phyloP scores from a whole-genome alignment of 2,113 vertebrate genomes.

The Mastomys natalensis region DNA sequence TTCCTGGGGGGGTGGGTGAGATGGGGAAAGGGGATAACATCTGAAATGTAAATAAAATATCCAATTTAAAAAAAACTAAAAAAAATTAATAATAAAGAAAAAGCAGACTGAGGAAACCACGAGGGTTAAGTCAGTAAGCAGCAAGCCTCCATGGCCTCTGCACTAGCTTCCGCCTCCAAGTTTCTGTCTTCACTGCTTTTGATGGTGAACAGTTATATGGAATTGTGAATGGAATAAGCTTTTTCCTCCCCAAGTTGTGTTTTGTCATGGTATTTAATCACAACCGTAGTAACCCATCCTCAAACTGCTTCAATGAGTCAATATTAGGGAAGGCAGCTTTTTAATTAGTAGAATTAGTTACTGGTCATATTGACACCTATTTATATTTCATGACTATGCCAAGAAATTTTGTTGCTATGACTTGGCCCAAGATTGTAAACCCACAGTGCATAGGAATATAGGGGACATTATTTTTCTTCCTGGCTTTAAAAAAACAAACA shows the following conservation, averaged over 20 bases:
- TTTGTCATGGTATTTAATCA: not conserved
- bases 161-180: not conserved
- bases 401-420: not conserved
- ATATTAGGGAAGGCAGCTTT: not conserved
- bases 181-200: not conserved
- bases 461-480: not conserved
- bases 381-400: too few relatives aligned
- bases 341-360: not conserved
- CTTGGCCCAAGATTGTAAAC: not conserved
- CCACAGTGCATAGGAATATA: fast-evolving
- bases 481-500: not conserved
- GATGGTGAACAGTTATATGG: not conserved
- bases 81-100: too few relatives aligned
- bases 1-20: too few relatives aligned
- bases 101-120: not conserved
- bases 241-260: not conserved
- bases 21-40: too few relatives aligned
- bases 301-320: not conserved
- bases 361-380: not conserved
- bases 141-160: not conserved
- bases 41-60: too few relatives aligned
- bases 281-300: not conserved
- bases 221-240: not conserved
- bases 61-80: too few relatives aligned
- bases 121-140: not conserved